phyloP scores from a whole-genome alignment of 2,113 vertebrate species.

The Glaucomys volans region DNA sequence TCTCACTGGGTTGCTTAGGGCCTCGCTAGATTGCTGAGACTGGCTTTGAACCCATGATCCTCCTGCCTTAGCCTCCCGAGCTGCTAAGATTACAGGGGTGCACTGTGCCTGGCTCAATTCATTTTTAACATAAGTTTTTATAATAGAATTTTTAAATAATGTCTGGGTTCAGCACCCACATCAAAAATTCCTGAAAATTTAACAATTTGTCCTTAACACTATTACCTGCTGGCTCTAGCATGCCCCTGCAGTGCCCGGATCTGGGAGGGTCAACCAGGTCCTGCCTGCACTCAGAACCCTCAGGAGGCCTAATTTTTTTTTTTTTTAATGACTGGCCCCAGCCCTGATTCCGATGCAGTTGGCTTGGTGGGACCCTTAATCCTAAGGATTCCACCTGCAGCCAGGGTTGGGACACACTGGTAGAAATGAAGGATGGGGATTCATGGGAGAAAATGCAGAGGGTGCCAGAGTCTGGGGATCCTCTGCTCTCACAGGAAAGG shows the following conservation, averaged over 20 bases:
- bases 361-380: neutral
- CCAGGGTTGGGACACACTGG: neutral
- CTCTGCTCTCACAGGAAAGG: too few relatives aligned
- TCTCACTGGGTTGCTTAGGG: neutral
- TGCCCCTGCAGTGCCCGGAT: neutral
- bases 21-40: neutral
- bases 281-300: neutral
- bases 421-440: neutral
- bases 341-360: neutral
- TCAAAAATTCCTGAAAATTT: slow-evolving; percentile 22
- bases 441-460: neutral
- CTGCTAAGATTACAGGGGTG: neutral
- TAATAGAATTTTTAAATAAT: slow-evolving; percentile 35
- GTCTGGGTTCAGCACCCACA: neutral
- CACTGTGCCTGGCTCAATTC: neutral
- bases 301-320: too few relatives aligned
- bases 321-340: neutral
- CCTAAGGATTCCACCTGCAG: neutral
- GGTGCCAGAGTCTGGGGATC: neutral
- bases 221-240: too few relatives aligned
- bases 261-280: neutral
- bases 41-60: neutral
- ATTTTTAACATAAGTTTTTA: neutral
- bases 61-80: neutral
- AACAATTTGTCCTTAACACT: neutral